A percentile compares a stretch with the other conserved stretches of the same genome.
These are phyloP conservation scores for Pristionchus mayeri DNA, from an alignment of 2,888 invertebrate genomes.

Conservation along the genomic window DNA sequence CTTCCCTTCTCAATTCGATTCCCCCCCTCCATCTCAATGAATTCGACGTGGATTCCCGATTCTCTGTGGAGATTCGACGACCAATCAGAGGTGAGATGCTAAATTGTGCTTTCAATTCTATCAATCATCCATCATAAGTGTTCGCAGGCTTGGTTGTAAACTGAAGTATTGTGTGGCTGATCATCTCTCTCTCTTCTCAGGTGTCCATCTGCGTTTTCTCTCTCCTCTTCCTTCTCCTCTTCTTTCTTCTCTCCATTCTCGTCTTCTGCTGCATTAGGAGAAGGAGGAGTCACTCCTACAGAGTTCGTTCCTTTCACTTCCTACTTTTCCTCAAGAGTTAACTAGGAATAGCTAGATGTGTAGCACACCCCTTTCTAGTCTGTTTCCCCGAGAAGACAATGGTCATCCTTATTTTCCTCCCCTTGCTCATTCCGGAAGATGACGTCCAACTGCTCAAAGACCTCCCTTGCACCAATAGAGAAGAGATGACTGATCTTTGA, in stretches of 20 bases:
- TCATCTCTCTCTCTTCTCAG: neutral
- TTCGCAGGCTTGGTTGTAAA: too few relatives aligned
- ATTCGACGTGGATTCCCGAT: conserved; percentile 12
- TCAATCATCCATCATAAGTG: too few relatives aligned
- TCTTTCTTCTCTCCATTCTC: conserved; percentile 5
- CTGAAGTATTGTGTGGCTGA: too few relatives aligned
- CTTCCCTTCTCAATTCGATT: conserved; percentile 8
- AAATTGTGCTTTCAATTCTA: too few relatives aligned
- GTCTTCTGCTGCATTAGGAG: neutral
- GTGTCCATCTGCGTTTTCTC: neutral
- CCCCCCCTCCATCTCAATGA: conserved; percentile 2
- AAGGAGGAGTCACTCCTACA: conserved; percentile 20
- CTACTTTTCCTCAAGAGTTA: neutral
- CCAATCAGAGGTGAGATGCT: neutral
- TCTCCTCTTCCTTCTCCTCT: neutral
- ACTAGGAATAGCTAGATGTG: neutral
- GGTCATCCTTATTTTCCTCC: neutral
- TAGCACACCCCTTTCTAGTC: neutral
- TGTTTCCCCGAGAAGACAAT: neutral
- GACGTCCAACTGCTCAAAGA: neutral
- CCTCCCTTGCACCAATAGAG: neutral
- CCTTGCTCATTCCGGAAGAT: neutral
- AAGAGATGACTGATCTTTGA: conserved; percentile 5
- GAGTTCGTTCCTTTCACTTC: neutral
- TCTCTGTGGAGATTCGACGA: neutral